These are phyloP conservation scores for Odontamblyopus lacepedii DNA, from an alignment of 2,797 vertebrate genomes.

Conservation along the genomic window DNA sequence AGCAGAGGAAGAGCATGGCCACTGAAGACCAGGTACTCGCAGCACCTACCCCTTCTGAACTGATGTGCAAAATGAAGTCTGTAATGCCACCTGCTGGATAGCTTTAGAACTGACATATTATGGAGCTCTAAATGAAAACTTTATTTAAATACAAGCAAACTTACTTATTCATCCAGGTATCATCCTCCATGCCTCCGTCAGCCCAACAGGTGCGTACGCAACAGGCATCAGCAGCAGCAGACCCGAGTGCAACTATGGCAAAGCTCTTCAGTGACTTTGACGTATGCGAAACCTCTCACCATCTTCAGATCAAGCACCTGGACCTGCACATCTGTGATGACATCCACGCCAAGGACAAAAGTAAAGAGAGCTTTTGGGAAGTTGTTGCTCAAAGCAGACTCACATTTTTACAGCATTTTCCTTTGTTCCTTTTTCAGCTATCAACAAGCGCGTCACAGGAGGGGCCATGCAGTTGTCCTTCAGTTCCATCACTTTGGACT, in stretches of 20 bases:
- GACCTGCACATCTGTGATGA: constrained; percentile 98
- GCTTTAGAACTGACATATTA: not conserved
- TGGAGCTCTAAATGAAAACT: not conserved
- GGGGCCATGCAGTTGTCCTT: constrained; percentile 99
- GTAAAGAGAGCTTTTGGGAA: constrained; percentile 51
- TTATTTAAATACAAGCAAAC: not conserved
- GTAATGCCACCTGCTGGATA: constrained; percentile 52
- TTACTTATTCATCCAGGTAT: constrained; percentile 74
- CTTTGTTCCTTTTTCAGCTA: constrained; percentile 67
- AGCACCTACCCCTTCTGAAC: not conserved
- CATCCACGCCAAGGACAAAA: constrained; percentile 92
- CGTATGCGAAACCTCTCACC: constrained; percentile 96
- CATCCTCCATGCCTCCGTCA: constrained; percentile 70
- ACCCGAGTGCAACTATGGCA: constrained; percentile 88
- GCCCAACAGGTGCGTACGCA: constrained; percentile 86
- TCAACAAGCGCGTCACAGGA: constrained; percentile 88
- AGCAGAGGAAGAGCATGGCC: constrained; percentile 96
- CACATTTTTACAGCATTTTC: not conserved
- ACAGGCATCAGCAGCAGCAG: constrained; percentile 81
- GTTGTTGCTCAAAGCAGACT: not conserved
- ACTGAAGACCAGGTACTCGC: constrained; percentile 79
- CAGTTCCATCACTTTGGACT: constrained; percentile 92
- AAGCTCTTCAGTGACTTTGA: constrained; percentile 89
- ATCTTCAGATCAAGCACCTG: constrained; percentile 94
- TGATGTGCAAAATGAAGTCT: not conserved